Conservation (phyloP, 2,888 invertebrate species). For the Diarsia dahlii region DNA sequence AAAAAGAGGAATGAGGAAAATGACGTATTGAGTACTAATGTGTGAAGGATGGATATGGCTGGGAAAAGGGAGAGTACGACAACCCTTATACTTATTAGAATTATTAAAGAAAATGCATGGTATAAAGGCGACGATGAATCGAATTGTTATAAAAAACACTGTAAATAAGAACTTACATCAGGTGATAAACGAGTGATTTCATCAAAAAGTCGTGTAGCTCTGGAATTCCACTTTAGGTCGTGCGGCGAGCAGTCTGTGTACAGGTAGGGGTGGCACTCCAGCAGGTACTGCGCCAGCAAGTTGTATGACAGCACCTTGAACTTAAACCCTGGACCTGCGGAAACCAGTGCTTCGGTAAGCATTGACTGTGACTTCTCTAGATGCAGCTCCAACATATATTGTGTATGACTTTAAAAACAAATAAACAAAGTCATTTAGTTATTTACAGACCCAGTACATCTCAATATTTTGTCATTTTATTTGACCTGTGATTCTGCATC, state of each 20-base stretch:
- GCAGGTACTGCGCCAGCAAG: conserved; percentile 95
- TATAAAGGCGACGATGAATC: too few relatives aligned
- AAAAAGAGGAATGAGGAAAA: background rate
- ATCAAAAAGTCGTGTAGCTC: conserved; percentile 88
- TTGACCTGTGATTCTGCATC: background rate
- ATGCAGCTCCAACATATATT: conserved; percentile 2
- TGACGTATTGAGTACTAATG: background rate
- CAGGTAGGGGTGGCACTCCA: conserved; percentile 93
- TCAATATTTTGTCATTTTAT: background rate
- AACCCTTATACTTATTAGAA: background rate
- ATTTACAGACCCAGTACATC: background rate
- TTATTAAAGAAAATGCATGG: background rate
- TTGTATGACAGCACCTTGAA: conserved; percentile 96
- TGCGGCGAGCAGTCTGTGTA: conserved; percentile 91
- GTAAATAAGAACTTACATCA: conserved; percentile 80
- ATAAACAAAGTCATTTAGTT: background rate
- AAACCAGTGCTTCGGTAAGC: conserved; percentile 15
- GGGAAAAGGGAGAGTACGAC: background rate
- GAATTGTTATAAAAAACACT: background rate
- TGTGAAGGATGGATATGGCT: background rate
- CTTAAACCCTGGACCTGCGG: conserved; percentile 81
- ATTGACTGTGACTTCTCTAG: background rate
- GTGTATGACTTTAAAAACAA: background rate
- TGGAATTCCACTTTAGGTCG: conserved; percentile 93
- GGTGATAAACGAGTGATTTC: conserved; percentile 88